Conservation (phyloP, 1,140 invertebrate species). For the Cyclina sinensis region DNA sequence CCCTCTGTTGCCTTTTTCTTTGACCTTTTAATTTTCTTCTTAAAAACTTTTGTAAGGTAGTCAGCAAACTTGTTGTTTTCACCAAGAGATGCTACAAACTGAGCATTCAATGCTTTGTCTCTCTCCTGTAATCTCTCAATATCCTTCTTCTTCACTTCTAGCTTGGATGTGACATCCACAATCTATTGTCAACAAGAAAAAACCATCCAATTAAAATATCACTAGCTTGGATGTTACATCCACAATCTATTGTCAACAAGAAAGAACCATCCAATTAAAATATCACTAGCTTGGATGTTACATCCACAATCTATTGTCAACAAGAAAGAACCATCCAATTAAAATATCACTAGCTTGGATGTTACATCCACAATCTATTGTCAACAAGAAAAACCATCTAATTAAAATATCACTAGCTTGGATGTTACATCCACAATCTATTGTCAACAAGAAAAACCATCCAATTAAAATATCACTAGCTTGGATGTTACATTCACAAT, state of each 20-base stretch:
- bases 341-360: not conserved
- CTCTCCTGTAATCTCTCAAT: slow-evolving; percentile 89
- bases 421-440: slow-evolving; percentile 87
- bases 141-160: slow-evolving; percentile 88
- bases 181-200: slow-evolving; percentile 80
- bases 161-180: slow-evolving; percentile 88
- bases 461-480: no score
- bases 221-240: slow-evolving; percentile 85
- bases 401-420: no score
- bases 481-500: slow-evolving; percentile 86
- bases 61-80: slow-evolving; percentile 91
- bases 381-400: no score
- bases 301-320: slow-evolving; percentile 84
- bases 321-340: no score
- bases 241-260: slow-evolving; percentile 78
- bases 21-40: slow-evolving; percentile 89
- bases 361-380: slow-evolving; percentile 87
- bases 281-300: slow-evolving; percentile 80
- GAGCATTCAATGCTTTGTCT: slow-evolving; percentile 88
- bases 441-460: no score
- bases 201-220: no score
- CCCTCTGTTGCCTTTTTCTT: slow-evolving; percentile 86
- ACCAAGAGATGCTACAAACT: slow-evolving; percentile 89
- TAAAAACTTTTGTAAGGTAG: slow-evolving; percentile 92
- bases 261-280: no score